Conservation (phyloP, 2,797 vertebrate species). For the Loris lydekkerianus region DNA sequence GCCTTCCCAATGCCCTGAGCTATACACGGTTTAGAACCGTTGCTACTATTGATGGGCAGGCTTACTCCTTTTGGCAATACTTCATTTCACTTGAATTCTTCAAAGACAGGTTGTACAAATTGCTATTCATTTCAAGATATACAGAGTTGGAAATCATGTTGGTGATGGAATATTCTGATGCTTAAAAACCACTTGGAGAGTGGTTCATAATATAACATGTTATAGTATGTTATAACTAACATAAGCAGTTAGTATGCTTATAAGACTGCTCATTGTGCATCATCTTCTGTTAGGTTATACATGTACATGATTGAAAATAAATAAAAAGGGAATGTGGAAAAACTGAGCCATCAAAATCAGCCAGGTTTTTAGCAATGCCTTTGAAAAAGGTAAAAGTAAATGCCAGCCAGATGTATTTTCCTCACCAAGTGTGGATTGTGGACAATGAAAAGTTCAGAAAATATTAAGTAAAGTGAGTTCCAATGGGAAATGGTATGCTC, state of each 20-base stretch:
- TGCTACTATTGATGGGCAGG: neutral
- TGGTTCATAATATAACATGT: neutral
- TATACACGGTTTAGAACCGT: neutral
- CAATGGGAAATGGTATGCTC: neutral
- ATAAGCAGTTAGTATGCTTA: neutral
- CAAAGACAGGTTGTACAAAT: slow-evolving; percentile 20
- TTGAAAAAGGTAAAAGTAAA: neutral
- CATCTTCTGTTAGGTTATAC: neutral
- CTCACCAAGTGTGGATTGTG: neutral
- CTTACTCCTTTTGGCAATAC: neutral
- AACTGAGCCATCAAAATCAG: neutral
- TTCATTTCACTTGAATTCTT: slow-evolving; percentile 31
- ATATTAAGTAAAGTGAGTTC: neutral
- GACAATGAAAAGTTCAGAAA: neutral
- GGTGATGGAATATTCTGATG: slow-evolving; percentile 42
- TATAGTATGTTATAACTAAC: no score
- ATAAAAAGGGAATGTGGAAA: slow-evolving; percentile 24
- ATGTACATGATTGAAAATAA: slow-evolving; percentile 6
- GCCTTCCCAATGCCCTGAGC: slow-evolving; percentile 1
- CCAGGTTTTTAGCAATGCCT: neutral
- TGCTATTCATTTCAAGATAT: slow-evolving; percentile 44
- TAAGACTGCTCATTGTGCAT: neutral
- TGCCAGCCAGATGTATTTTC: neutral
- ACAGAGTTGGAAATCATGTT: neutral
- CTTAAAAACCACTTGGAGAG: slow-evolving; percentile 20